Percentiles rank a stretch among this genome's conserved stretches.
phyloP scores from a whole-genome alignment of 1,140 invertebrate species.

The Theocolax elegans region DNA sequence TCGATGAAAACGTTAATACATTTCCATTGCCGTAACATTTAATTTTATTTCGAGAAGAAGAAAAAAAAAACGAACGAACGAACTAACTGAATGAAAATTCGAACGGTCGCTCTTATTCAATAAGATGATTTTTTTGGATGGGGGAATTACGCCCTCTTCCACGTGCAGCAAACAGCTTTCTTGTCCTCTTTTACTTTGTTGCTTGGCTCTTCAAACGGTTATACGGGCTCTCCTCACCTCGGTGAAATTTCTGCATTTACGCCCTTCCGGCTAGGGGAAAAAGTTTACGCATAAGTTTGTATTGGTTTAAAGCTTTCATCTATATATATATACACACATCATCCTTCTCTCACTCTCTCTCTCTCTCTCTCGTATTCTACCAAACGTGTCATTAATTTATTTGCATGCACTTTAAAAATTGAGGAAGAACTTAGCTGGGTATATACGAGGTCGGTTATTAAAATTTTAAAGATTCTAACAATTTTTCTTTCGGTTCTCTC shows the following conservation, averaged over 20 bases:
- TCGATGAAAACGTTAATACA: no score
- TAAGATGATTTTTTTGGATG: conserved; percentile 6
- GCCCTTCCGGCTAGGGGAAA: conserved; percentile 18
- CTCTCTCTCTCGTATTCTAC: no score
- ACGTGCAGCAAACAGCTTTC: background rate
- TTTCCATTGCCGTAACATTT: background rate
- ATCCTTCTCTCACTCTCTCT: no score
- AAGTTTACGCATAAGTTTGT: background rate
- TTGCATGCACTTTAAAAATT: conserved; percentile 4
- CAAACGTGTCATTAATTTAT: conserved; percentile 19
- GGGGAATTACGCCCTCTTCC: background rate
- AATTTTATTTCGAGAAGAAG: background rate
- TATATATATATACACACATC: no score
- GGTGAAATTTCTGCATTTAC: conserved; percentile 20
- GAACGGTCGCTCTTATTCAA: background rate
- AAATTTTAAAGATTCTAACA: background rate
- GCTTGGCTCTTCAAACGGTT: background rate
- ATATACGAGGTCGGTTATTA: conserved; percentile 2
- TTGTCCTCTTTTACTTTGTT: background rate
- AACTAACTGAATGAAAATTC: no score
- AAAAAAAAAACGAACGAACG: conserved; percentile 2
- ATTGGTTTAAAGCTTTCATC: background rate
- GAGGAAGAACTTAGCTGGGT: background rate
- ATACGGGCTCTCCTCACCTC: background rate
- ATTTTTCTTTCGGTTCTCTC: background rate